Evolutionary conservation across 2,797 vertebrate species (phyloP), one percentile per base, ranked within the genome.

Genomic region (Amphiprion clarkii): DNA sequence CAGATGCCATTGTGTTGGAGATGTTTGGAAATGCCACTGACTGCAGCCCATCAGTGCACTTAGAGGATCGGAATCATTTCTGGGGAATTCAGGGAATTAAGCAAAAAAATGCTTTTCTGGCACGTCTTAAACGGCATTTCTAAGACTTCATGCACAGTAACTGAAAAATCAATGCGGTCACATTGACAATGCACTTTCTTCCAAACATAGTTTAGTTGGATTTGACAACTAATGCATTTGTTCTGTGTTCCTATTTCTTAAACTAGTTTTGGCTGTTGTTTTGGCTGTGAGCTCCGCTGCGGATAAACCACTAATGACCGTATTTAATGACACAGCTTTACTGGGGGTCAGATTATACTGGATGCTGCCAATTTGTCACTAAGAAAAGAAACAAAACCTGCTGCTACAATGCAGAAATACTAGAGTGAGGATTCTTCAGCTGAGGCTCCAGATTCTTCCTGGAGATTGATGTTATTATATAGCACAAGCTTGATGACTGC

Each of bases 301-400:
- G 53, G 39, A 81, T 71, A 61, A 68, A 68, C 54, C 59, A 33
- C 67, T 76, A 74, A 77, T 81, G 55, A 74, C 73, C 54, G 29
- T 16, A 61, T 52, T 68, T 81, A 76, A 85, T 83, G 79, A 84
- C 63, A 66, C 59, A 72, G 65, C 48, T 21, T 66, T 44, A 40
- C 65, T 68, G 64, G 6, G 72, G 69, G 77, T 76, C 69, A 66
- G 58, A 63, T 74, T 58, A 70, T 52, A 80, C 62, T 62, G 71
- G 58, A 74, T 29, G 36, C 56, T 57, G 57, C 53, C 63, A 51
- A 69, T 55, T 63, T 79, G 27, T 33, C 48, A 25, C 33, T 57
- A 42, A 61, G 54, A 23, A 67, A 65, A 79, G 79, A 64, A 42
- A 80, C 76, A 85, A 81, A 82, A 78, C 36, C 56, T 78, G 68